phyloP scores from a whole-genome alignment of 2,113 vertebrate species.

The Neolamprologus fasciatus region DNA sequence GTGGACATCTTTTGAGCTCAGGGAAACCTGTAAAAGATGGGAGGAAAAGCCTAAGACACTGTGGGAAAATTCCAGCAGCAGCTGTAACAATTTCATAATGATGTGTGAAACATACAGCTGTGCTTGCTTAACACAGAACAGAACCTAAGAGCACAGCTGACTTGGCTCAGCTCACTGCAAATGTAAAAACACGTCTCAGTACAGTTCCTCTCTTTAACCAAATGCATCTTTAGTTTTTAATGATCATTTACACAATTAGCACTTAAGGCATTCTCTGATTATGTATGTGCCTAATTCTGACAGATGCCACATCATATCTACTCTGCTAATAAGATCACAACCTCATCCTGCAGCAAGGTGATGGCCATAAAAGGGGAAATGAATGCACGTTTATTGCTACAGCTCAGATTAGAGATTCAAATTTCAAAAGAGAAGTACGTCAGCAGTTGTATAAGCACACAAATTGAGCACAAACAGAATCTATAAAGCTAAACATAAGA shows the following conservation, averaged over 20 bases:
- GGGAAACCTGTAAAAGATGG: slow-evolving; percentile 39
- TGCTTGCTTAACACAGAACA: background rate
- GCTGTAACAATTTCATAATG: background rate
- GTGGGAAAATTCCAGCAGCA: background rate
- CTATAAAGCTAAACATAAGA: background rate
- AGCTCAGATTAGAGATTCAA: background rate
- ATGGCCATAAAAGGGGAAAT: background rate
- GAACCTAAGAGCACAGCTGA: background rate
- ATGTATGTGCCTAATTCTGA: background rate
- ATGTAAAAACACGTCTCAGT: background rate
- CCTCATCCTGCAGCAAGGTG: background rate
- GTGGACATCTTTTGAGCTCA: slow-evolving; percentile 78
- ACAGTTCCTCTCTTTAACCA: background rate
- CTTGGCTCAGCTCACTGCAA: background rate
- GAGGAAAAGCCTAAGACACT: background rate
- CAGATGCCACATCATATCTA: background rate
- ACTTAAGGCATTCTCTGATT: background rate
- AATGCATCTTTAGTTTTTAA: background rate
- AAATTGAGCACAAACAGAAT: background rate
- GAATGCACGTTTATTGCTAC: background rate
- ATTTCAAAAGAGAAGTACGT: background rate
- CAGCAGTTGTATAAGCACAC: background rate
- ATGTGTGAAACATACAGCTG: background rate
- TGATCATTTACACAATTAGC: background rate
- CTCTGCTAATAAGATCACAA: background rate